Conservation (phyloP, 1,140 invertebrate species). For the Lucilia cuprina region DNA sequence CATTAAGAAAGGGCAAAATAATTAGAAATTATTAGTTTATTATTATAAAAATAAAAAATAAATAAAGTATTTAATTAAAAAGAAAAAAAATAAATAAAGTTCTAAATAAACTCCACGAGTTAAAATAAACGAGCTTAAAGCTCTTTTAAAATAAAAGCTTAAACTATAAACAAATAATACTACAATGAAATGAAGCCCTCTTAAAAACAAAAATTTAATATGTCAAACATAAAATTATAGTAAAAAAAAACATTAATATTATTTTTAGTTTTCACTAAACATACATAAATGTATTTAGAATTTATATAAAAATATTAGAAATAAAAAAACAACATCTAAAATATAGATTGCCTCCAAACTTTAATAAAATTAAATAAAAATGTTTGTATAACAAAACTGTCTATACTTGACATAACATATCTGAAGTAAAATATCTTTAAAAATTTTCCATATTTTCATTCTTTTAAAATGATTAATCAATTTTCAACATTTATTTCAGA, state of each 20-base stretch:
- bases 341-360: neutral
- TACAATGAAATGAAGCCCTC: conserved; percentile 26
- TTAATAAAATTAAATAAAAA: neutral
- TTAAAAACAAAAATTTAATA: conserved; percentile 1
- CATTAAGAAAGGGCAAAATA: neutral
- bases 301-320: neutral
- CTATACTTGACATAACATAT: too few relatives aligned
- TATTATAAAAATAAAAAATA: neutral
- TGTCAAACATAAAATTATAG: neutral
- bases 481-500: too few relatives aligned
- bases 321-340: neutral
- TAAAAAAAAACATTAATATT: neutral
- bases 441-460: too few relatives aligned
- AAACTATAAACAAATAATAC: neutral
- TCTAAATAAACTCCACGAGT: conserved; percentile 26
- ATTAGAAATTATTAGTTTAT: neutral
- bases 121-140: conserved; percentile 11
- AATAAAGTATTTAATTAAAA: neutral
- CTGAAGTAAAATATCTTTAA: too few relatives aligned
- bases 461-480: too few relatives aligned
- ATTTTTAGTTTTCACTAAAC: neutral
- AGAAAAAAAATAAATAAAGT: neutral
- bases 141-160: conserved; percentile 23
- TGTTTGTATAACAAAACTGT: too few relatives aligned
- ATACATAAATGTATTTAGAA: neutral